phyloP scores from a whole-genome alignment of 2,888 invertebrate species.

The Cephonodes hylas region DNA sequence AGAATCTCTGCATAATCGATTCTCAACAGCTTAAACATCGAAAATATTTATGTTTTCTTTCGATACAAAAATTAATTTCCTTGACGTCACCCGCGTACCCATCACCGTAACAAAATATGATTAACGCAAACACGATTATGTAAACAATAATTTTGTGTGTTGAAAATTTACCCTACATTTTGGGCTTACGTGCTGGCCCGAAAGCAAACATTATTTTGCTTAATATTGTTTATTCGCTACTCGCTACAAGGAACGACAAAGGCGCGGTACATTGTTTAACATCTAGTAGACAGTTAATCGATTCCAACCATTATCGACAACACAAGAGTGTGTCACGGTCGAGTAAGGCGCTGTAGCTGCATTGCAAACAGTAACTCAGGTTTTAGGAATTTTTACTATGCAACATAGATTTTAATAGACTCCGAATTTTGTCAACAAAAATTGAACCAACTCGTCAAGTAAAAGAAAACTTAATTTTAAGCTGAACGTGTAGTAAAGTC shows the following conservation, averaged over 20 bases:
- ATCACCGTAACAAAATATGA: not conserved
- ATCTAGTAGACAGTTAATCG: constrained; percentile 42
- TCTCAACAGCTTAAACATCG: too few species aligned
- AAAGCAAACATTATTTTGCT: not conserved
- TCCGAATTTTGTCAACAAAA: too few species aligned
- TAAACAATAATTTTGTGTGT: not conserved
- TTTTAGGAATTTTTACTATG: too few species aligned
- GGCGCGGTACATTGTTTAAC: constrained; percentile 34
- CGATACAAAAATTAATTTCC: too few species aligned
- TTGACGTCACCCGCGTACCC: not conserved
- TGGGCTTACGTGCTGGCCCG: not conserved
- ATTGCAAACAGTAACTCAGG: not conserved
- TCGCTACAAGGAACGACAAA: constrained; percentile 10
- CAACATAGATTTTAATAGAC: too few species aligned
- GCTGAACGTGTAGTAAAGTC: too few species aligned
- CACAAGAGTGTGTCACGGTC: constrained; percentile 40
- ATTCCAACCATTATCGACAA: constrained; percentile 40
- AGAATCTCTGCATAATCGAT: too few species aligned
- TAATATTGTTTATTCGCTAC: not conserved
- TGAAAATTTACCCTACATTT: not conserved
- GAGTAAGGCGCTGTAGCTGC: not conserved
- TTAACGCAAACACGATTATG: too few species aligned
- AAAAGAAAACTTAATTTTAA: too few species aligned
- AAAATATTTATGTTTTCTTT: too few species aligned
- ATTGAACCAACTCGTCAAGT: too few species aligned